A percentile compares a stretch with the other conserved stretches of the same genome.
Evolutionary conservation across 2,113 vertebrate genomes (phyloP).

Genomic region (Psittacara wagleri): DNA sequence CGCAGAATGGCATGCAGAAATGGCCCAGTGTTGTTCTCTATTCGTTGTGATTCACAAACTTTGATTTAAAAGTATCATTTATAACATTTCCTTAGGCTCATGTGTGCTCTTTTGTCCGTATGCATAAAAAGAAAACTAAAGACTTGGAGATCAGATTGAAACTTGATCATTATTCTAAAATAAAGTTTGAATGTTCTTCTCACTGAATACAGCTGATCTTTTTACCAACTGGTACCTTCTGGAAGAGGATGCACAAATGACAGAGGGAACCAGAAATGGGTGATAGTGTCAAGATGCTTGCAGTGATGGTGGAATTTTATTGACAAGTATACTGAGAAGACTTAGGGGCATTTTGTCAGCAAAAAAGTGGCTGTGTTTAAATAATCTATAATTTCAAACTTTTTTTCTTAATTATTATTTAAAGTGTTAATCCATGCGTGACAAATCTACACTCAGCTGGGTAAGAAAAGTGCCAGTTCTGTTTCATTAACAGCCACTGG

Average conservation of each 20-base stretch:
- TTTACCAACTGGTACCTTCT: neutral
- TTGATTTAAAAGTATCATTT: neutral
- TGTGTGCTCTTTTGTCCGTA: rapidly evolving
- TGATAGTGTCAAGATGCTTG: neutral
- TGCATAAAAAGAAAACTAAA: neutral
- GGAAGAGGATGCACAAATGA: neutral
- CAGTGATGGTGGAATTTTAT: neutral
- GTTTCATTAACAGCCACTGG: constrained; percentile 72
- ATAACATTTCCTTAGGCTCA: neutral
- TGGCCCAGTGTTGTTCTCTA: neutral
- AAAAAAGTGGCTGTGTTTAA: constrained; percentile 52
- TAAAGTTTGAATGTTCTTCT: neutral
- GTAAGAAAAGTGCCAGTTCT: constrained; percentile 62
- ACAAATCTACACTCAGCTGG: constrained; percentile 60
- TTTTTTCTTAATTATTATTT: constrained; percentile 65
- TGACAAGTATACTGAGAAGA: neutral
- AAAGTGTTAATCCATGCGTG: constrained; percentile 63
- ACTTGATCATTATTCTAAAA: neutral
- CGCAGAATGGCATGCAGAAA: neutral
- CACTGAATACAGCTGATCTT: neutral
- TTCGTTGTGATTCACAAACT: neutral
- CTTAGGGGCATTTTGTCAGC: constrained; percentile 25
- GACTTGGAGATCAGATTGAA: neutral
- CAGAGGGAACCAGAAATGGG: neutral
- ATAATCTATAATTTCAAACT: constrained; percentile 64